A percentile compares a stretch with the other conserved stretches of the same genome.
Evolutionary conservation across 92 coral and sea anemone species (phyloP).

Genomic region (Palythoa caribaeorum): DNA sequence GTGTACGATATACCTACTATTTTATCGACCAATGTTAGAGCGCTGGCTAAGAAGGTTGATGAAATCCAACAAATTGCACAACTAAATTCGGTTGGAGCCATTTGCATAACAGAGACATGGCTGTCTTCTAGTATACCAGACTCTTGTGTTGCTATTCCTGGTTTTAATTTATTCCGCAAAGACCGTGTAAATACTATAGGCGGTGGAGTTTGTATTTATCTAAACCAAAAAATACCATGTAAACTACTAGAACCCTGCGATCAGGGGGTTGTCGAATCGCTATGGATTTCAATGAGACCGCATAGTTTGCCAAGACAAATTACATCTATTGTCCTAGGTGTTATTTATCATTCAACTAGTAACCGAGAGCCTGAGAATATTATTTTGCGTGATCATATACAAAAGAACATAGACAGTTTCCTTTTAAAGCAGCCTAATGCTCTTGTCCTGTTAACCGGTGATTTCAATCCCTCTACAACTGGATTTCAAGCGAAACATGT

Average conservation of each 20-base stretch:
- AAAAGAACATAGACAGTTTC: too few relatives aligned
- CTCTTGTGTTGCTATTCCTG: constrained; percentile 55
- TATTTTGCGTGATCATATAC: too few relatives aligned
- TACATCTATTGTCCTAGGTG: constrained; percentile 55
- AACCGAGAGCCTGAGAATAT: constrained; percentile 3
- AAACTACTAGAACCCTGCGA: constrained; percentile 52
- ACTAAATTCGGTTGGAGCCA: constrained; percentile 23
- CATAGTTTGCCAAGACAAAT: constrained; percentile 56
- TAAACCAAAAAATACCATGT: constrained; percentile 47
- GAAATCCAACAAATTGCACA: constrained; percentile 47
- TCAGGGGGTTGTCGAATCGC: constrained; percentile 43
- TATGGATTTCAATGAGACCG: constrained; percentile 42
- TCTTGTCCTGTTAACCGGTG: constrained; percentile 55
- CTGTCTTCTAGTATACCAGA: constrained; percentile 57
- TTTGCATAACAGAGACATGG: constrained; percentile 63
- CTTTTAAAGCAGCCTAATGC: constrained; percentile 39
- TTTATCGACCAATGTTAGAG: constrained; percentile 36
- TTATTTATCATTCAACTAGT: constrained; percentile 54
- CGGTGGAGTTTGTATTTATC: neutral
- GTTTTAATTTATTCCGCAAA: constrained; percentile 56
- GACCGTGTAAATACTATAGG: constrained; percentile 21
- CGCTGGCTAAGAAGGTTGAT: constrained; percentile 49
- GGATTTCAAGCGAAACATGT: neutral
- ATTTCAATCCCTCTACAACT: constrained; percentile 45
- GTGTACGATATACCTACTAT: constrained; percentile 46